Evolutionary conservation across 2,888 invertebrate genomes (phyloP).

Genomic region (Amiota minor): DNA sequence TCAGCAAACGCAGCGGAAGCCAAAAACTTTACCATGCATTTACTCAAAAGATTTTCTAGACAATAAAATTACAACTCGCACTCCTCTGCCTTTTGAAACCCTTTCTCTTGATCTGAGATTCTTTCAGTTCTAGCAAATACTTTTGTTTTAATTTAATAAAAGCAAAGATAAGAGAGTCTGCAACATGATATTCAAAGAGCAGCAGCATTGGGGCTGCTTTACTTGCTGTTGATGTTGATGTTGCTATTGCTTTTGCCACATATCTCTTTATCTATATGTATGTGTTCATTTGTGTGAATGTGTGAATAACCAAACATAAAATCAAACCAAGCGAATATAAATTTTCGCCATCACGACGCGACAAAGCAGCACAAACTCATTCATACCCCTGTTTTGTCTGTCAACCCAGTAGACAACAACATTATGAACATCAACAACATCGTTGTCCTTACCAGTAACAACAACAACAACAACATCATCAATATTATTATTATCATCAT

Average conservation of each 20-base stretch:
- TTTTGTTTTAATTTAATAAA: constrained; percentile 21
- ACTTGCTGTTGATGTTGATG: too few species aligned
- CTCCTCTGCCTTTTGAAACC: not conserved
- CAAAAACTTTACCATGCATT: constrained; percentile 19
- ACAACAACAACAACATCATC: too few species aligned
- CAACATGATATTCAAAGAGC: constrained; percentile 21
- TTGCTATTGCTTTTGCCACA: too few species aligned
- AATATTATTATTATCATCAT: too few species aligned
- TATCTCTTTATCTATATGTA: not conserved
- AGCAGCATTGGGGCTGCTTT: not conserved
- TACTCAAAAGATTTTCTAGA: constrained; percentile 13
- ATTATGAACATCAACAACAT: too few species aligned
- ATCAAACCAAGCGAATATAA: not conserved
- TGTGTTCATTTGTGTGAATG: not conserved
- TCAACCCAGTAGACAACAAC: not conserved
- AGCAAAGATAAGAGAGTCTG: constrained; percentile 16
- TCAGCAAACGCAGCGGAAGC: not conserved
- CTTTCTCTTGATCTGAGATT: not conserved
- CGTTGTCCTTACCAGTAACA: too few species aligned
- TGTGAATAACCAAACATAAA: not conserved
- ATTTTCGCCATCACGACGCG: constrained; percentile 10
- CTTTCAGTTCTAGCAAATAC: not conserved
- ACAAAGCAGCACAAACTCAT: not conserved
- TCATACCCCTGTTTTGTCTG: not conserved
- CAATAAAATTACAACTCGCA: constrained; percentile 11